phyloP scores from a whole-genome alignment of 2,888 invertebrate genomes.

The Phaedon cochleariae region DNA sequence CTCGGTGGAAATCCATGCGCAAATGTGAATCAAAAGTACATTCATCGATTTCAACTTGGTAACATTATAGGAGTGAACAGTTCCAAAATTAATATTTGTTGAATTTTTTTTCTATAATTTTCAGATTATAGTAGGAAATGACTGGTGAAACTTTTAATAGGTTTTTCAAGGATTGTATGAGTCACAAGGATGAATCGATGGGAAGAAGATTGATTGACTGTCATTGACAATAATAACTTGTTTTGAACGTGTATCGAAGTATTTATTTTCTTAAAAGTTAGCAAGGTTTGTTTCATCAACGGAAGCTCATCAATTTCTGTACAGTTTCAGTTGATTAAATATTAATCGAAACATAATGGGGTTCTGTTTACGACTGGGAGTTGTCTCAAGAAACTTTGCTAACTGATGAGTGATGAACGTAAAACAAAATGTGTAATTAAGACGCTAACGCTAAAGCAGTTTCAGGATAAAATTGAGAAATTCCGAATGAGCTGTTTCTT shows the following conservation, averaged over 20 bases:
- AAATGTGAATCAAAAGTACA: too few species aligned
- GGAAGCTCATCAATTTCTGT: neutral
- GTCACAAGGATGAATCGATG: neutral
- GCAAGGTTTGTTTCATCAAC: neutral
- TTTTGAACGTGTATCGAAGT: neutral
- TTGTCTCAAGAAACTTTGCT: neutral
- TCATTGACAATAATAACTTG: conserved; percentile 4
- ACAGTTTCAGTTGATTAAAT: conserved; percentile 11
- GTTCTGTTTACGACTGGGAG: conserved; percentile 4
- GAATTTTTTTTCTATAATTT: too few species aligned
- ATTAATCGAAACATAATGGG: conserved; percentile 9
- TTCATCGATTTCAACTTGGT: too few species aligned
- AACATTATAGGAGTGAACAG: too few species aligned
- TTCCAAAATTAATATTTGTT: too few species aligned
- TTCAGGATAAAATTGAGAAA: neutral
- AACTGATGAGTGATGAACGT: conserved; percentile 4
- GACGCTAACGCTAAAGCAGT: too few species aligned
- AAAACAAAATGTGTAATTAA: neutral
- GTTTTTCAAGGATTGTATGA: neutral
- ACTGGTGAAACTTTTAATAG: neutral
- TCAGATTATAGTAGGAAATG: too few species aligned
- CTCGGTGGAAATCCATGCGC: too few species aligned
- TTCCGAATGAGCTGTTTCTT: neutral
- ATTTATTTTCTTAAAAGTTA: neutral
- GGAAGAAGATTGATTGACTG: neutral